A percentile compares a stretch with the other conserved stretches of the same genome.
phyloP scores from a whole-genome alignment of 2,113 vertebrate genomes.

The Scytalopus superciliaris region DNA sequence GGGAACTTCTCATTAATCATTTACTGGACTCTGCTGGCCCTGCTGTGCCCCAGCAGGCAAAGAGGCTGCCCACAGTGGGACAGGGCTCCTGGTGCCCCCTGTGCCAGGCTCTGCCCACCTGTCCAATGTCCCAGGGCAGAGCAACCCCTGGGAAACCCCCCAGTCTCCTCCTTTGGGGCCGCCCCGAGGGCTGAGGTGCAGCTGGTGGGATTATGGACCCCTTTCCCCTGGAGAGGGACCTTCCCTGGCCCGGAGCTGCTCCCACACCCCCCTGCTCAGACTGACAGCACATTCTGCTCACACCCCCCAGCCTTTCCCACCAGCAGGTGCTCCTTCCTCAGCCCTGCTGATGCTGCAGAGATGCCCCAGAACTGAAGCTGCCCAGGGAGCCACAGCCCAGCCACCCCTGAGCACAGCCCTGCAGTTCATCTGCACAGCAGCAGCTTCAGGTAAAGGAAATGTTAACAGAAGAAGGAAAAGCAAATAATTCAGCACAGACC shows the following conservation, averaged over 20 bases:
- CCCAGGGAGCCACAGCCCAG: not conserved
- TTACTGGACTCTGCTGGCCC: too few relatives aligned
- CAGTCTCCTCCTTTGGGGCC: fast-evolving
- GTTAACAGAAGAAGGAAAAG: not conserved
- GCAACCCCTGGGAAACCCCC: too few relatives aligned
- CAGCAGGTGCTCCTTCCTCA: not conserved
- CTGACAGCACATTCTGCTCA: not conserved
- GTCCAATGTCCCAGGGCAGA: not conserved
- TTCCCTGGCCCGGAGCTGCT: not conserved
- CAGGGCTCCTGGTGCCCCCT: not conserved
- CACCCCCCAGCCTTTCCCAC: not conserved
- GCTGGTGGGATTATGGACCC: not conserved
- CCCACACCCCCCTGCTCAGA: not conserved
- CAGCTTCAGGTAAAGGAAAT: not conserved
- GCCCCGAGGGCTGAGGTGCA: not conserved
- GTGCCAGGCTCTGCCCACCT: not conserved
- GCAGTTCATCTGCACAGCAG: not conserved
- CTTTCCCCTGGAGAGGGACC: not conserved
- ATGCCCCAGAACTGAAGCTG: too few relatives aligned
- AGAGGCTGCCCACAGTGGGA: not conserved
- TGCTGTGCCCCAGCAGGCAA: not conserved
- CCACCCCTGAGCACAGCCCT: not conserved
- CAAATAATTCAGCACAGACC: not conserved
- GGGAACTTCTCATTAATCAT: not conserved
- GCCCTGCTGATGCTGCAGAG: too few relatives aligned